phyloP scores from a whole-genome alignment of 2,888 invertebrate species.

The Orchestes rusci region DNA sequence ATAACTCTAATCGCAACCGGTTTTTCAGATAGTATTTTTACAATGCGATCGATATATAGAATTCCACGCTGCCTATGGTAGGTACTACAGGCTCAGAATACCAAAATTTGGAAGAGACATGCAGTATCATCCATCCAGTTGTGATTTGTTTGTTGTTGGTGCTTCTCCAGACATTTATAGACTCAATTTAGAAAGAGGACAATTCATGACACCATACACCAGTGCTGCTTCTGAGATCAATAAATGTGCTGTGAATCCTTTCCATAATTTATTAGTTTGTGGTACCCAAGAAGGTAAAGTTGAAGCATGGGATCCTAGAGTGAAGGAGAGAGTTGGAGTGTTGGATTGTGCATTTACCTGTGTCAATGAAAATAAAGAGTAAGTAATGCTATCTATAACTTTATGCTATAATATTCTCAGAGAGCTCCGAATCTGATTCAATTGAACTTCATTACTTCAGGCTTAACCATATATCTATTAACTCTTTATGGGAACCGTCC shows the following conservation, averaged over 20 bases:
- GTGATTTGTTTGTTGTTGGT: slow-evolving; percentile 90
- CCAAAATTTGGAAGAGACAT: slow-evolving; percentile 95
- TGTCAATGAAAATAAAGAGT: slow-evolving; percentile 51
- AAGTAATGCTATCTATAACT: too few species aligned
- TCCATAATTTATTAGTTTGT: slow-evolving; percentile 78
- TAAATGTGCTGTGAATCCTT: slow-evolving; percentile 78
- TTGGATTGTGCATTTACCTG: slow-evolving; percentile 75
- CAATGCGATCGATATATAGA: slow-evolving; percentile 90
- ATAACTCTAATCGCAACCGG: not conserved
- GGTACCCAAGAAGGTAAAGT: slow-evolving; percentile 88
- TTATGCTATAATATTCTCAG: too few species aligned
- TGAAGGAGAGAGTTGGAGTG: slow-evolving; percentile 64
- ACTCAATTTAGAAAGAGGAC: slow-evolving; percentile 90
- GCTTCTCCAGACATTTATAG: slow-evolving; percentile 68
- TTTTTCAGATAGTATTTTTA: slow-evolving; percentile 74
- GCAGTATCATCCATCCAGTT: slow-evolving; percentile 79
- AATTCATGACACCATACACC: slow-evolving; percentile 79
- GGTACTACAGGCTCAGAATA: slow-evolving; percentile 83
- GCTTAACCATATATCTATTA: too few species aligned
- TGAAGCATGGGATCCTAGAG: slow-evolving; percentile 95
- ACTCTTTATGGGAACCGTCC: too few species aligned
- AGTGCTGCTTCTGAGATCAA: slow-evolving; percentile 66
- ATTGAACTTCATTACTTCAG: too few species aligned
- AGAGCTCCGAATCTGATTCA: too few species aligned
- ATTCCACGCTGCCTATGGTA: slow-evolving; percentile 90